A percentile compares a stretch with the other conserved stretches of the same genome.
phyloP scores from a whole-genome alignment of 2,113 vertebrate species.

The Cheirogaleus medius region DNA sequence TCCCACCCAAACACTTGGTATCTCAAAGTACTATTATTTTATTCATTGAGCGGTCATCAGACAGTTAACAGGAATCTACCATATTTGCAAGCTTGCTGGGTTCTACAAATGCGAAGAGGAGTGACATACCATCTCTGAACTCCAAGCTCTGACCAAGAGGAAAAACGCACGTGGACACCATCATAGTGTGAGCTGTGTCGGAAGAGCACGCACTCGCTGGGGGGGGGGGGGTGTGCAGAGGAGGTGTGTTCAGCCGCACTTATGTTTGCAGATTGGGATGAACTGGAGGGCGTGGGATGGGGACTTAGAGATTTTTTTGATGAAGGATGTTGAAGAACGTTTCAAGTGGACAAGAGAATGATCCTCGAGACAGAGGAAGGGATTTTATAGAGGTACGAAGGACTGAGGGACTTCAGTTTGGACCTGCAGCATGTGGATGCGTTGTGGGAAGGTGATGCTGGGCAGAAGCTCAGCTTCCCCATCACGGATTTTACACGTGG shows the following conservation, averaged over 20 bases:
- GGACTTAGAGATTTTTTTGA: not conserved
- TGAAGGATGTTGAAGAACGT: not conserved
- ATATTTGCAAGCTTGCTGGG: not conserved
- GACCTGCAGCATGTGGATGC: not conserved
- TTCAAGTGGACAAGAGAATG: not conserved
- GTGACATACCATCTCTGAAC: not conserved
- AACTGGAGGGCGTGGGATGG: not conserved
- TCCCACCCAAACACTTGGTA: not conserved
- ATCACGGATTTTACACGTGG: not conserved
- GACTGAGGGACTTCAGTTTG: not conserved
- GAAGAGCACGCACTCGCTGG: too few species aligned
- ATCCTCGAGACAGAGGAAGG: not conserved
- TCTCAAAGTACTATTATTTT: not conserved
- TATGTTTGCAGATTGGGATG: not conserved
- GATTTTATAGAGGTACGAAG: not conserved
- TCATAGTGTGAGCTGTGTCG: not conserved
- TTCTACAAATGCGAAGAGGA: not conserved
- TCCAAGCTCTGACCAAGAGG: not conserved
- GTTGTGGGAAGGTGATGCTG: not conserved
- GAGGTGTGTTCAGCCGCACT: not conserved
- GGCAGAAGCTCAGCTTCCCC: not conserved
- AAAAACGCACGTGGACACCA: not conserved
- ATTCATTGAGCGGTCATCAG: not conserved
- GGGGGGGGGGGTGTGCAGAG: not conserved
- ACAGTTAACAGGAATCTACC: not conserved